Base-by-base conservation (phyloP, 2,113 vertebrate species). In the Protobothrops mucrosquamatus region DNA sequence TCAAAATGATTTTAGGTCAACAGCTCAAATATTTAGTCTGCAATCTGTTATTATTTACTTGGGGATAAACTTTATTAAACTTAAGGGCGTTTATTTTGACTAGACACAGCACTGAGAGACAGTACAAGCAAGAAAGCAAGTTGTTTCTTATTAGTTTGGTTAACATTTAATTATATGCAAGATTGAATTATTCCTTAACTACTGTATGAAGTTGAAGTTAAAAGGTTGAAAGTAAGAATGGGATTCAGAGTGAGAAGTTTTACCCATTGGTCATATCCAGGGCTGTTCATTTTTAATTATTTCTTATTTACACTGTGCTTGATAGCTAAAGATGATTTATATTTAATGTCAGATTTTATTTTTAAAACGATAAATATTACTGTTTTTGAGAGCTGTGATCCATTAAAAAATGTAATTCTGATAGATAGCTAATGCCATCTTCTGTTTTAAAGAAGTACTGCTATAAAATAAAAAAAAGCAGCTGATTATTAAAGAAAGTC, bases 281-380 rank as follows among this genome's bases (percentile, higher is more conserved):
- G 93, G 94, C 74, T 94, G 92, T 95, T 96, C 96, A 95, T 96
- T 97, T 97, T 95, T 95, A 97, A 97, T 96, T 97, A 97, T 96
- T 97, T 96, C 97, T 96, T 94, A 29, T 95, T 81, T 89, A 95
- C 94, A 91, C 92, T 93, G 92, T 94, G 97, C 95, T 93, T 92
- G 95, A 95, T 96, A 94, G 95, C 95, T 97, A 95, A 92, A 95
- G 93, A 96, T 96, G 95, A 95, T 96, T 96, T 97, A 96, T 96
- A 97, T 97, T 96, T 96, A 88, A 92, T 93, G 94, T 22, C 95
- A 93, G 95, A 97, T 97, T 92, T 96, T 95, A 95, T 48, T 39
- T n/a, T 29, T 64, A 22, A 97, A 89, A 92, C 20, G 34, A 85
- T n/a, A 89, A 29, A 48, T n/a, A 89, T 46, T 74, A 22, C 26